phyloP scores from a whole-genome alignment of 2,113 vertebrate species.

The Reinhardtius hippoglossoides region DNA sequence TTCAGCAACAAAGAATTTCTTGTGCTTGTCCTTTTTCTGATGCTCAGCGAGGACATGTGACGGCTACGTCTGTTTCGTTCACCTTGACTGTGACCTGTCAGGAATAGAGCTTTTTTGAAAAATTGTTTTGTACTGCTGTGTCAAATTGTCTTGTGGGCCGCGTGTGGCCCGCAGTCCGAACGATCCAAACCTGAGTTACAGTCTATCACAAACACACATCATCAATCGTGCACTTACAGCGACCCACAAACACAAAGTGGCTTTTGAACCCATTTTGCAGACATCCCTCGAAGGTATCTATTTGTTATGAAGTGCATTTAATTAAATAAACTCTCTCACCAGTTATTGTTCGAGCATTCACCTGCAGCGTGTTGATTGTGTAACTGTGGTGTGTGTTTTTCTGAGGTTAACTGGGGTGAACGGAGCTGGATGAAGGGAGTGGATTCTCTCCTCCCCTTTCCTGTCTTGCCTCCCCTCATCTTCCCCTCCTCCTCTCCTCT shows the following conservation, averaged over 20 bases:
- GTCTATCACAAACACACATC: constrained; percentile 21
- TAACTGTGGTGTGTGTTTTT: constrained; percentile 40
- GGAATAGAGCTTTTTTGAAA: neutral
- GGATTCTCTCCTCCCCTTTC: constrained; percentile 51
- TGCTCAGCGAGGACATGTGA: neutral
- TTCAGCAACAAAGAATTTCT: neutral
- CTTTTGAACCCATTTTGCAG: neutral
- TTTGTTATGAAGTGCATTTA: constrained; percentile 21
- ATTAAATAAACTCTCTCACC: constrained; percentile 19
- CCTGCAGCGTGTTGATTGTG: constrained; percentile 32
- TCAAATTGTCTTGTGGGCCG: neutral
- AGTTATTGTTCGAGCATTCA: constrained; percentile 27
- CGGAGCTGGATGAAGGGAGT: constrained; percentile 57
- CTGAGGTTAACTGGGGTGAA: constrained; percentile 72
- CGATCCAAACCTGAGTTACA: neutral
- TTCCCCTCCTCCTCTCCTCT: constrained; percentile 19
- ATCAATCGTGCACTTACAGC: neutral
- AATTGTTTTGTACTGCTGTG: neutral
- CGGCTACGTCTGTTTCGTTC: neutral
- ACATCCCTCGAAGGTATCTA: neutral
- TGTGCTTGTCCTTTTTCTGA: neutral
- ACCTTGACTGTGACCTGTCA: neutral
- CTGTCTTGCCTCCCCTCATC: constrained; percentile 16
- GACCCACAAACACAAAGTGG: neutral
- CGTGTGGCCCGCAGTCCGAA: no score